These are phyloP conservation scores for Spinus olivaceus DNA, from an alignment of 2,797 vertebrate species.

Conservation along the genomic window DNA sequence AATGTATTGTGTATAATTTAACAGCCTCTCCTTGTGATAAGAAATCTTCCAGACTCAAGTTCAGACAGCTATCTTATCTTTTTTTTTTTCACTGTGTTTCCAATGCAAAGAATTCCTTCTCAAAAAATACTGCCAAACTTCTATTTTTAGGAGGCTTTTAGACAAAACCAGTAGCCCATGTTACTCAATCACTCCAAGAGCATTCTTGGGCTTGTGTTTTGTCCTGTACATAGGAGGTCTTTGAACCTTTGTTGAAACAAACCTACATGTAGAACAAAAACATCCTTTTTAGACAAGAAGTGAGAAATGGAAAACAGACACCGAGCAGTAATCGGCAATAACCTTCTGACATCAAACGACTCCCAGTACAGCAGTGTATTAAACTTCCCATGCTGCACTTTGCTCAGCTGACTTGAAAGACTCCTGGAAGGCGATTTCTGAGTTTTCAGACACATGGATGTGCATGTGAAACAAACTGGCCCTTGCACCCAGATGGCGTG, in stretches of 20 bases:
- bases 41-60: neutral
- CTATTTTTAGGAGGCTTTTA: neutral
- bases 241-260: conserved; percentile 47
- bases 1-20: neutral
- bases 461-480: neutral
- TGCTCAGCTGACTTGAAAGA: neutral
- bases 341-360: neutral
- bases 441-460: neutral
- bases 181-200: neutral
- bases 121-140: neutral
- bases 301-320: conserved; percentile 25
- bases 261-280: neutral
- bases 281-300: conserved; percentile 35
- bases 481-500: neutral
- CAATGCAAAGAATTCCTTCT: neutral
- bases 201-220: conserved; percentile 12
- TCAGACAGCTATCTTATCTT: neutral
- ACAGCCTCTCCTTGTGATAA: neutral
- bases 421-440: neutral
- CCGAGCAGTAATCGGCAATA: neutral
- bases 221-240: conserved; percentile 30
- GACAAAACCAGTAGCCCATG: neutral
- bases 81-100: neutral
- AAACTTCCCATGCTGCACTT: neutral
- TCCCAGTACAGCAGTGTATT: neutral